Evolutionary conservation across 2,797 vertebrate species (phyloP).

Genomic region (Podarcis lilfordi): DNA sequence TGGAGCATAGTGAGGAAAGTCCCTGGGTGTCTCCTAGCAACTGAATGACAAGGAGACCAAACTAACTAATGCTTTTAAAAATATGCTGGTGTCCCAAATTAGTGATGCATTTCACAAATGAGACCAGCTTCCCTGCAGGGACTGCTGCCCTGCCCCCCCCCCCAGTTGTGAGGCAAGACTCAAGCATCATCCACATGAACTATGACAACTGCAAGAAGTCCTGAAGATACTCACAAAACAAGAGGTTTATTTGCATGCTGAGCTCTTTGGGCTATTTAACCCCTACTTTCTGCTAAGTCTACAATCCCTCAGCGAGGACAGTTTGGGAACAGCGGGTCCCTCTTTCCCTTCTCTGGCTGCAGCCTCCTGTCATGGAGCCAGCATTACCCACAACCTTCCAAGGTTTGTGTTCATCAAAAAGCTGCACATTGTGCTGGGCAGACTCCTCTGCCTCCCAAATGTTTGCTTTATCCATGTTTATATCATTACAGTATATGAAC

Average conservation of each 20-base stretch:
- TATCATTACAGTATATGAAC: conserved; percentile 34
- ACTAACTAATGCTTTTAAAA: background rate
- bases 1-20: background rate
- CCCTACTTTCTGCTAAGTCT: background rate
- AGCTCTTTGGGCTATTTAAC: background rate
- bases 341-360: background rate
- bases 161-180: background rate
- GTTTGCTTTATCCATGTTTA: conserved; percentile 26
- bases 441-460: conserved; percentile 9
- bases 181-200: background rate
- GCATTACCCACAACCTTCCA: no score
- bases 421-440: background rate
- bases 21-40: background rate
- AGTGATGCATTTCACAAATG: background rate
- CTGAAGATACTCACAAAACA: background rate
- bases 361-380: background rate
- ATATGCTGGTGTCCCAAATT: background rate
- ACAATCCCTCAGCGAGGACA: background rate
- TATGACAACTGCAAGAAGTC: background rate
- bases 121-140: background rate
- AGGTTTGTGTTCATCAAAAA: no score
- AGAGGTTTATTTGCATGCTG: background rate
- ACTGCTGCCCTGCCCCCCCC: background rate
- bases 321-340: background rate
- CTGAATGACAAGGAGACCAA: background rate